A percentile compares a stretch with the other conserved stretches of the same genome.
phyloP scores from a whole-genome alignment of 2,888 invertebrate genomes.

The Trichacis sp. region DNA sequence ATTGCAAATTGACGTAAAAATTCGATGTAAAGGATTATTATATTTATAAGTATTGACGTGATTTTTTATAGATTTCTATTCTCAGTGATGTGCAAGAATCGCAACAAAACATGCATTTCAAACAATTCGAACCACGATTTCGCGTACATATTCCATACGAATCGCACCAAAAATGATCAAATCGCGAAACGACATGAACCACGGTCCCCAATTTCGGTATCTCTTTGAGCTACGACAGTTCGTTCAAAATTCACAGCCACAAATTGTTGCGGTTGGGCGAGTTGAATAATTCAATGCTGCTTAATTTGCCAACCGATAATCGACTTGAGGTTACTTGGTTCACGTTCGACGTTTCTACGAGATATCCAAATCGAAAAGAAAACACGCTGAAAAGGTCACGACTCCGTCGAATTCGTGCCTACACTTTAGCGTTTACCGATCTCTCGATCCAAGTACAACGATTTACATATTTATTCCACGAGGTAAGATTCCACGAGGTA shows the following conservation, averaged over 20 bases:
- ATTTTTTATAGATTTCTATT: too few species aligned
- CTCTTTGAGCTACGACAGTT: slow-evolving; percentile 20
- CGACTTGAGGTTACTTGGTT: slow-evolving; percentile 25
- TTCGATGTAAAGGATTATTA: too few species aligned
- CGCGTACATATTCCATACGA: too few species aligned
- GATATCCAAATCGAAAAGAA: slow-evolving; percentile 31
- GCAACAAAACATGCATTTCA: background rate
- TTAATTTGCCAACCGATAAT: slow-evolving; percentile 31
- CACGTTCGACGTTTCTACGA: slow-evolving; percentile 35
- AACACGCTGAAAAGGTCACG: slow-evolving; percentile 48
- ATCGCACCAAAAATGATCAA: too few species aligned
- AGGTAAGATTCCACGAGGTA: slow-evolving; percentile 52
- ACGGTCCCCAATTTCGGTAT: background rate
- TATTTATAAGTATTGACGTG: too few species aligned
- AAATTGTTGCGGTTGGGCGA: slow-evolving; percentile 12
- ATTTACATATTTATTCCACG: slow-evolving; percentile 67
- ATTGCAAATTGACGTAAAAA: too few species aligned
- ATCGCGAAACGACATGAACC: background rate
- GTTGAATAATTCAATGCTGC: slow-evolving; percentile 32
- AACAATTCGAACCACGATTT: too few species aligned
- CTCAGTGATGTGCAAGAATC: too few species aligned
- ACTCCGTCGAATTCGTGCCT: slow-evolving; percentile 45
- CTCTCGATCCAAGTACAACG: slow-evolving; percentile 51
- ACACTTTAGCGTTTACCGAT: slow-evolving; percentile 49
- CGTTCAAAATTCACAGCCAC: slow-evolving; percentile 26